A percentile compares a stretch with the other conserved stretches of the same genome.
These are phyloP conservation scores for Carollia perspicillata DNA, from an alignment of 2,113 vertebrate genomes.

Conservation along the genomic window DNA sequence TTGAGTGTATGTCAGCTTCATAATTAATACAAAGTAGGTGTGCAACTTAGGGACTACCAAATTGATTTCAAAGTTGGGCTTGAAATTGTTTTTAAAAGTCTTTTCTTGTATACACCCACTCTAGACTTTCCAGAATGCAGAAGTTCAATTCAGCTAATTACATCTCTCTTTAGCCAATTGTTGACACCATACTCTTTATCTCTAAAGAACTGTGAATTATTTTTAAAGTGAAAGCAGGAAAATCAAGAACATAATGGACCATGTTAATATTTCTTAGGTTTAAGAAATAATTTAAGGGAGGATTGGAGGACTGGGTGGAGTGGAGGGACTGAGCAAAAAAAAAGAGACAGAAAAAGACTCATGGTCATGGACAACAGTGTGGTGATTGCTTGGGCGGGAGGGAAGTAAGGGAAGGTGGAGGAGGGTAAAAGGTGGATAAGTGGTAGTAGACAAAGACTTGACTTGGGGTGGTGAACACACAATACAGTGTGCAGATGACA, in stretches of 20 bases:
- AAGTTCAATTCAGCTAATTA: neutral
- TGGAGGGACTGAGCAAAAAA: neutral
- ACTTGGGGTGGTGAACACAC: neutral
- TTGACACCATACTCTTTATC: neutral
- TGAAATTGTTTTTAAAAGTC: neutral
- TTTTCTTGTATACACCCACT: neutral
- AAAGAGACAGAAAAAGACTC: no score
- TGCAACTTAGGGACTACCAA: conserved; percentile 3
- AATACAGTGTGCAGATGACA: neutral
- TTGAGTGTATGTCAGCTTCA: neutral
- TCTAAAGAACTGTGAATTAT: neutral
- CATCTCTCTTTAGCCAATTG: neutral
- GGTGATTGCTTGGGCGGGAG: neutral
- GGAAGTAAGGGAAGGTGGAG: neutral
- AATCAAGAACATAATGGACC: neutral
- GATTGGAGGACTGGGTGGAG: neutral
- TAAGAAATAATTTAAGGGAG: conserved; percentile 16
- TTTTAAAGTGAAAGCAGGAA: neutral
- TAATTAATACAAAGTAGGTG: neutral
- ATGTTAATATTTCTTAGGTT: neutral
- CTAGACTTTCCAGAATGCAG: neutral
- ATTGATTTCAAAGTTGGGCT: neutral
- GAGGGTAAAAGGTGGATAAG: neutral
- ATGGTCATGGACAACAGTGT: neutral
- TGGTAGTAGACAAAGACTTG: neutral